Conservation (phyloP, 2,113 vertebrate genomes). For the Malaclemys terrapin region DNA sequence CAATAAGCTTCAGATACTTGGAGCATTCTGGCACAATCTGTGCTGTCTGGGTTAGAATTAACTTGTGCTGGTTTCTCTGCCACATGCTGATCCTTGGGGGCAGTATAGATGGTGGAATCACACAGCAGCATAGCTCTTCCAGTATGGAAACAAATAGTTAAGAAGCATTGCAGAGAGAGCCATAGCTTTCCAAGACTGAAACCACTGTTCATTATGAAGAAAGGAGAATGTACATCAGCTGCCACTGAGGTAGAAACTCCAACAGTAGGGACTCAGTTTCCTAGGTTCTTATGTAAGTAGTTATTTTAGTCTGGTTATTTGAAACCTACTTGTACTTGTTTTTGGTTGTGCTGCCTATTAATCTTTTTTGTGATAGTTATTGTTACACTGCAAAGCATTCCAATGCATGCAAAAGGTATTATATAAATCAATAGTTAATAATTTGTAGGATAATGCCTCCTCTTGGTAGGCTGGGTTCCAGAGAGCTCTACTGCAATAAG, state of each 20-base stretch:
- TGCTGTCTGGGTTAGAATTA: not conserved
- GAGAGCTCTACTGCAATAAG: not conserved
- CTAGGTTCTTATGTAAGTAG: not conserved
- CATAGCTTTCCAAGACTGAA: not conserved
- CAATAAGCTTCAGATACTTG: not conserved
- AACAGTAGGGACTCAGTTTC: not conserved
- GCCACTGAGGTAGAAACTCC: not conserved
- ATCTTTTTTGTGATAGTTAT: slow-evolving; percentile 50
- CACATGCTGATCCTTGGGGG: no score
- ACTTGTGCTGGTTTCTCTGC: no score
- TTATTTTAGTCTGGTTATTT: not conserved
- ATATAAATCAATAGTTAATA: slow-evolving; percentile 57
- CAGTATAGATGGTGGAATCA: no score
- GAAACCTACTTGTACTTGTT: slow-evolving; percentile 31
- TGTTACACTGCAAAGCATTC: slow-evolving; percentile 45
- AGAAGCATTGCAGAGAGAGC: not conserved
- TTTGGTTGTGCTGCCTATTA: slow-evolving; percentile 18
- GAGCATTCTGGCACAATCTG: not conserved
- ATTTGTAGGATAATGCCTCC: slow-evolving; percentile 51
- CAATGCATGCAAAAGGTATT: slow-evolving; percentile 30
- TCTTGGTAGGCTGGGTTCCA: slow-evolving; percentile 28
- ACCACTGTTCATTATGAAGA: not conserved
- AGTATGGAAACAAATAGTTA: no score
- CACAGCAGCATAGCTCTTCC: no score
- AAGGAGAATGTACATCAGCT: not conserved